Conservation (phyloP, 2,888 invertebrate genomes). For the Leptothorax acervorum region DNA sequence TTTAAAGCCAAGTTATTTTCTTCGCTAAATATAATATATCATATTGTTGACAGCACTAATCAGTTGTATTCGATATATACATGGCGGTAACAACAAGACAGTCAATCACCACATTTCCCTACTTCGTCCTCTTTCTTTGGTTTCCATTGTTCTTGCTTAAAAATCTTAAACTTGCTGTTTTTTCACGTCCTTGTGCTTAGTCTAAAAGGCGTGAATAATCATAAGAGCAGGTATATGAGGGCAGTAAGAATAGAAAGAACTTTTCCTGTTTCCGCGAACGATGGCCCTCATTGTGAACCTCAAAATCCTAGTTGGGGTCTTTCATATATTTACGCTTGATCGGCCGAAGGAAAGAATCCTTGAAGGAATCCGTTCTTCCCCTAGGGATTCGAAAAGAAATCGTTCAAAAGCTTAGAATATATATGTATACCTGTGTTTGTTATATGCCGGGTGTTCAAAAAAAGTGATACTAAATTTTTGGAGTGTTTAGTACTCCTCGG, state of each 20-base stretch:
- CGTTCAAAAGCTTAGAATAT: too few relatives aligned
- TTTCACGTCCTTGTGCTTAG: background rate
- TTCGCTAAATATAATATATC: background rate
- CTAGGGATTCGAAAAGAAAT: too few relatives aligned
- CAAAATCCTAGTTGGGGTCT: too few relatives aligned
- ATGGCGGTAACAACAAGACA: background rate
- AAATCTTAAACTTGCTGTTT: background rate
- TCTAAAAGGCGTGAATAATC: constrained; percentile 77
- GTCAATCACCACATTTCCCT: background rate
- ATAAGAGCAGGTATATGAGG: constrained; percentile 74
- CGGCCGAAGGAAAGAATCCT: too few relatives aligned
- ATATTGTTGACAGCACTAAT: background rate
- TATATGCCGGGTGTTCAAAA: too few relatives aligned
- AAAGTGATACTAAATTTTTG: too few relatives aligned
- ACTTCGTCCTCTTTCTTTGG: background rate
- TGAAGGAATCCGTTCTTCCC: too few relatives aligned
- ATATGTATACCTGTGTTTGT: too few relatives aligned
- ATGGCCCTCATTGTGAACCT: too few relatives aligned
- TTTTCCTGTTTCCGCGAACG: constrained; percentile 62
- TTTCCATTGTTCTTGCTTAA: background rate
- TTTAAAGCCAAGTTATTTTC: too few relatives aligned
- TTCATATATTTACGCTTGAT: too few relatives aligned
- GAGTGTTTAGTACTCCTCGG: too few relatives aligned
- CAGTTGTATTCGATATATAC: background rate
- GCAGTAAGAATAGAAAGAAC: constrained; percentile 56